A percentile compares a stretch with the other conserved stretches of the same genome.
Evolutionary conservation across 2,888 invertebrate genomes (phyloP).

Genomic region (Phlogophora meticulosa): DNA sequence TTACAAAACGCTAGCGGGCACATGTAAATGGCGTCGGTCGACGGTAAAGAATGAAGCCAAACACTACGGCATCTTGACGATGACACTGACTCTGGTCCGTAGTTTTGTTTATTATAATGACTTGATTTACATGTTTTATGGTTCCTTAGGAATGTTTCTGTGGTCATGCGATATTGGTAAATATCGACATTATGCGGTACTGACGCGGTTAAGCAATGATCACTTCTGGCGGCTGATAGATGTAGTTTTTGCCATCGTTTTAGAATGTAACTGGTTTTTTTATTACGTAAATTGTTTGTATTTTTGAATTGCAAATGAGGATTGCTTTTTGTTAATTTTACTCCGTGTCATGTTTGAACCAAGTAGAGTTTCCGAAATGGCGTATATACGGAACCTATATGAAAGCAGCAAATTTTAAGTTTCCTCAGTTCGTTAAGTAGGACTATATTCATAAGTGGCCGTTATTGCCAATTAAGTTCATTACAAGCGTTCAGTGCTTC

Average conservation of each 20-base stretch:
- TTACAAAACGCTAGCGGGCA: conserved; percentile 51
- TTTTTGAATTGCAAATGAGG: conserved; percentile 3
- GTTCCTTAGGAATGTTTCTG: conserved; percentile 68
- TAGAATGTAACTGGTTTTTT: conserved; percentile 37
- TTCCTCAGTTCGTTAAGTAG: conserved; percentile 39
- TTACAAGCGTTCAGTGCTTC: conserved; percentile 63
- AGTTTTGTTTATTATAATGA: conserved; percentile 75
- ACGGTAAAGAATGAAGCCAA: conserved; percentile 77
- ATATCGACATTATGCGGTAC: conserved; percentile 18
- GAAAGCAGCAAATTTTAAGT: conserved; percentile 17
- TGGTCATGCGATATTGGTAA: conserved; percentile 35
- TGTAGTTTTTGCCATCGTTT: conserved; percentile 22
- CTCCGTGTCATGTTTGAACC: neutral
- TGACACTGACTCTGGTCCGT: conserved; percentile 76
- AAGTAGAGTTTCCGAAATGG: neutral
- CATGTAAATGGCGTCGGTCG: conserved; percentile 78
- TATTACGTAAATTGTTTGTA: neutral
- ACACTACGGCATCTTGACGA: conserved; percentile 75
- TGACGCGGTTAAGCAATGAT: conserved; percentile 21
- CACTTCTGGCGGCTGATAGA: conserved; percentile 2
- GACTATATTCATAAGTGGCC: conserved; percentile 47
- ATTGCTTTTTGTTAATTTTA: conserved; percentile 13
- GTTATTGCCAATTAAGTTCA: conserved; percentile 76
- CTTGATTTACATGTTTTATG: conserved; percentile 80
- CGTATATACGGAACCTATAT: conserved; percentile 48